Percentiles rank a stretch among this genome's conserved stretches.
Evolutionary conservation across 2,888 invertebrate genomes (phyloP).

Genomic region (Volucella inflata): DNA sequence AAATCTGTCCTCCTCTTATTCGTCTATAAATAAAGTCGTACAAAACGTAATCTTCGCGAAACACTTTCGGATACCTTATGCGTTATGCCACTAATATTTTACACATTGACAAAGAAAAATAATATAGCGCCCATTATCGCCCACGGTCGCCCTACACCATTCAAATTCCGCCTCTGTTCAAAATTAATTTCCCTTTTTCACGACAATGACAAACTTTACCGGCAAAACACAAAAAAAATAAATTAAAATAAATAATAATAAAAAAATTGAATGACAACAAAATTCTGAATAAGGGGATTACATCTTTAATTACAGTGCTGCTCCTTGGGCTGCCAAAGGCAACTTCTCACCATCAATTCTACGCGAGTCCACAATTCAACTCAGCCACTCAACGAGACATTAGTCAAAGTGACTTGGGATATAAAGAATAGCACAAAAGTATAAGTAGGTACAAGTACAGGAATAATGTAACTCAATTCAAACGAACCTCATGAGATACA

Average conservation of each 20-base stretch:
- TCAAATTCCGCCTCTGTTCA: conserved; percentile 15
- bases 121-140: neutral
- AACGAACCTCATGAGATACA: conserved; percentile 73
- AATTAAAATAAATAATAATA: neutral
- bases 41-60: no score
- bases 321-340: conserved; percentile 27
- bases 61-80: no score
- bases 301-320: conserved; percentile 30
- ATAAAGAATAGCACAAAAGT: conserved; percentile 40
- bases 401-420: conserved; percentile 38
- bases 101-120: neutral
- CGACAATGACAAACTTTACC: neutral
- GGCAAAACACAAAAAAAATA: neutral
- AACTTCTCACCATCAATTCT: conserved; percentile 22
- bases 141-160: neutral
- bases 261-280: neutral
- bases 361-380: conserved; percentile 60
- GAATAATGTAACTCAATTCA: conserved; percentile 62
- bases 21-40: no score
- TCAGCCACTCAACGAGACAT: conserved; percentile 33
- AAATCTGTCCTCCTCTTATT: no score
- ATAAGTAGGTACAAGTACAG: no score
- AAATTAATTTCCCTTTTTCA: conserved; percentile 32
- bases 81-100: no score
- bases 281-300: conserved; percentile 9